Evolutionary conservation across 1,140 invertebrate species (phyloP), one percentile per base, ranked within the genome.

Genomic region (Bathynomus jamesi): DNA sequence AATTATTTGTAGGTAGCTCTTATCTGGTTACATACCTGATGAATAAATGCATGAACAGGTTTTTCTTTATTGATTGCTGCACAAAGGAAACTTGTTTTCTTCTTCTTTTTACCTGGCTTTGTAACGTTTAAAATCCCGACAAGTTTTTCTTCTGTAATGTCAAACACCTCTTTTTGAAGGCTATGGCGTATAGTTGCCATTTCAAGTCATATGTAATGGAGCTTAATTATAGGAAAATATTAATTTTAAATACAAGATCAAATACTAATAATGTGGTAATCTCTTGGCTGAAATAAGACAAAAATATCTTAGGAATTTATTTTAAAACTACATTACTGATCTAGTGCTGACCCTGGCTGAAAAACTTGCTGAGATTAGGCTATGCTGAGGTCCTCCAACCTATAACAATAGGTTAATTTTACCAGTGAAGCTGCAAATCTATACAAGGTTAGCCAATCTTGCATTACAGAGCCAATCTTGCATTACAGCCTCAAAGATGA

Each of bases 91-190:
- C 89, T 90, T 5, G 86, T 81, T 17, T 40, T 40, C 67, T 83
- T 81, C 86, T 85, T 90, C 80, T 93, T 94, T 79, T 90, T 90
- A 53, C 82, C 83, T 53, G 82, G 80, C 80, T 85, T 85, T 0
- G 83, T 89, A 24, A 95, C 92, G 81, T 89, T 87, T 76, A 91
- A 91, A 63, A 93, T 87, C 1, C 88, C 88, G 61, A 94, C 83
- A n/a, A 95, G 82, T 75, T 89, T 84, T 83, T 94, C 92, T 79
- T 91, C 90, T 72, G 85, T 87, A 4, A 88, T 86, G 69, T 91
- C 86, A 80, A 94, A 95, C 0, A 94, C 84, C 80, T 94, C 91
- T 77, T 90, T 87, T 81, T 94, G 91, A 46, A 95, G 83, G 60
- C 87, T 87, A 79, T 85, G 82, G 65, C 81, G 79, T 70, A 82